Evolutionary conservation across 2,797 vertebrate species (phyloP).

Genomic region (Morelia viridis): DNA sequence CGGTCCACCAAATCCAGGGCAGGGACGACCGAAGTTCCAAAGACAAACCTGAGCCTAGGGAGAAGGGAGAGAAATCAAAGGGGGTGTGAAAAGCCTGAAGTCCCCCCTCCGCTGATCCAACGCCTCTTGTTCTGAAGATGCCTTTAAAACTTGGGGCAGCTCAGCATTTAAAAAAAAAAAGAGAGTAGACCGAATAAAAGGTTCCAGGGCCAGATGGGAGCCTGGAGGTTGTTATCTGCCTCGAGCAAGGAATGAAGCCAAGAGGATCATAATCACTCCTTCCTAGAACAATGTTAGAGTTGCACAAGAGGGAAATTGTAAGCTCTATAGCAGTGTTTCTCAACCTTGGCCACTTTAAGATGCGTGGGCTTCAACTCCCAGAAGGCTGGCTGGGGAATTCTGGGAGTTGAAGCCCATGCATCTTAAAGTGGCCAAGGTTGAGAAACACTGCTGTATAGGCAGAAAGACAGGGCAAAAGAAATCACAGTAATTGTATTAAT

Average conservation of each 20-base stretch:
- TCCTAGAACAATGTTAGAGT: not conserved
- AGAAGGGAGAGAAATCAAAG: not conserved
- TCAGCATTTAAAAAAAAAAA: not conserved
- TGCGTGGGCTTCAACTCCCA: no score
- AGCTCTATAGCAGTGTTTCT: no score
- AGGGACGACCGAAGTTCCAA: conserved; percentile 85
- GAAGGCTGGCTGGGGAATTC: no score
- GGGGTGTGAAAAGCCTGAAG: no score
- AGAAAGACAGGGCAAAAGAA: no score
- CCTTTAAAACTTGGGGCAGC: not conserved
- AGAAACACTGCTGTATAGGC: no score
- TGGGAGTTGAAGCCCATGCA: no score
- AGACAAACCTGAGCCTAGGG: conserved; percentile 87
- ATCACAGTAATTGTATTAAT: no score
- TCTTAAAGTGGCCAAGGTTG: no score
- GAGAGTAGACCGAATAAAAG: not conserved
- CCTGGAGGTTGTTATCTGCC: not conserved
- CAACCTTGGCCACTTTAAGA: no score
- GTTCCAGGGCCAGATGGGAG: not conserved
- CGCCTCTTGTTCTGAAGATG: no score
- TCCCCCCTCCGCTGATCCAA: not conserved
- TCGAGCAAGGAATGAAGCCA: not conserved
- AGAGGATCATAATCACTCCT: not conserved
- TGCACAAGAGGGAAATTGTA: no score
- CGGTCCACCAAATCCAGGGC: conserved; percentile 92